Evolutionary conservation across 2,797 vertebrate species (phyloP).

Genomic region (Pseudochaenichthys georgianus): DNA sequence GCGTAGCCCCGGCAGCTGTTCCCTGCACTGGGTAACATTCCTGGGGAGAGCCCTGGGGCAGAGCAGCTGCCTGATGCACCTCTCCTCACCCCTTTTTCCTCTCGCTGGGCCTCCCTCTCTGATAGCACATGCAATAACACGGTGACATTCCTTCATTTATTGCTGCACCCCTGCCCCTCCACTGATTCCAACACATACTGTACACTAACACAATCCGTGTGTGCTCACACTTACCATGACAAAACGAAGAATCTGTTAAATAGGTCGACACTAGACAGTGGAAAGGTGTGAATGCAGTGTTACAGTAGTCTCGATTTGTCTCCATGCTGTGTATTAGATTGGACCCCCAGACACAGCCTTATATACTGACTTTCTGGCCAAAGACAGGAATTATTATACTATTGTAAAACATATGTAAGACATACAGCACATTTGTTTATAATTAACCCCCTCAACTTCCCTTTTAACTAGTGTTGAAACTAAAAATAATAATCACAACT

Average conservation of each 20-base stretch:
- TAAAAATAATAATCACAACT: slow-evolving; percentile 2
- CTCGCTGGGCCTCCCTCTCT: slow-evolving; percentile 68
- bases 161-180: slow-evolving; percentile 48
- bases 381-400: neutral
- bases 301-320: neutral
- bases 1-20: slow-evolving; percentile 78
- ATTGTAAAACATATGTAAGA: too few species aligned
- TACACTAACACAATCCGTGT: slow-evolving; percentile 16
- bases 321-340: neutral
- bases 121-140: slow-evolving; percentile 76
- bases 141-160: slow-evolving; percentile 82
- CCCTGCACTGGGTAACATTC: slow-evolving; percentile 76
- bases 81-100: slow-evolving; percentile 61
- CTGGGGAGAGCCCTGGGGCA: slow-evolving; percentile 82
- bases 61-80: slow-evolving; percentile 80
- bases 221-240: slow-evolving; percentile 14
- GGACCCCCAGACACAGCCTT: neutral
- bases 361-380: neutral
- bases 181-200: slow-evolving; percentile 30
- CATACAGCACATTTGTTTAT: too few species aligned
- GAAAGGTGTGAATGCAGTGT: neutral
- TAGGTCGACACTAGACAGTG: neutral
- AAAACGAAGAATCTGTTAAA: slow-evolving; percentile 1
- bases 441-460: neutral
- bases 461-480: neutral